These are phyloP conservation scores for Pterocles burchelli DNA, from an alignment of 2,113 vertebrate species.

Conservation along the genomic window DNA sequence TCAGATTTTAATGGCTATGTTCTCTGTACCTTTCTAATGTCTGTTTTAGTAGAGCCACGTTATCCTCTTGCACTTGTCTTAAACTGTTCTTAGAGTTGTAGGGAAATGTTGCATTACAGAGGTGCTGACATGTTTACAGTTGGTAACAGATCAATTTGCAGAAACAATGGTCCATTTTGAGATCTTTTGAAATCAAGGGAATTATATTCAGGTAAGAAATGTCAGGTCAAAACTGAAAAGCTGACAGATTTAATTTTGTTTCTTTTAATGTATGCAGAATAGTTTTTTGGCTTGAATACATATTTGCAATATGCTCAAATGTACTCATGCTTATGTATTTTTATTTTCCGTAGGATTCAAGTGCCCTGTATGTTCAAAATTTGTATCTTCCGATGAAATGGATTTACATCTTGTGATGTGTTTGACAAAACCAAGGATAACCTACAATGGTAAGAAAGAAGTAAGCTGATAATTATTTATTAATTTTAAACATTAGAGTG, in stretches of 20 bases:
- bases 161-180: neutral
- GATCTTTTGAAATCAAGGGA: neutral
- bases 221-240: neutral
- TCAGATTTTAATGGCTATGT: neutral
- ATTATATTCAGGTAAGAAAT: neutral
- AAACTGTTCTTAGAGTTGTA: neutral
- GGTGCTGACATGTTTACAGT: neutral
- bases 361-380: conserved; percentile 96
- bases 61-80: neutral
- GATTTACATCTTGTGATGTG: conserved; percentile 96
- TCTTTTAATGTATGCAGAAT: neutral
- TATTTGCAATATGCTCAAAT: neutral
- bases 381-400: conserved; percentile 95
- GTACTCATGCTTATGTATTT: neutral
- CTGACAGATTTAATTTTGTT: neutral
- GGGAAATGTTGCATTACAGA: neutral
- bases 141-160: neutral
- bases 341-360: conserved; percentile 85
- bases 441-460: conserved; percentile 90
- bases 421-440: conserved; percentile 95
- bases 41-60: neutral
- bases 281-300: neutral
- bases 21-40: neutral
- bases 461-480: conserved; percentile 31
- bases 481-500: neutral